Conservation (phyloP, 2,113 vertebrate species). For the Syngnathoides biaculeatus region DNA sequence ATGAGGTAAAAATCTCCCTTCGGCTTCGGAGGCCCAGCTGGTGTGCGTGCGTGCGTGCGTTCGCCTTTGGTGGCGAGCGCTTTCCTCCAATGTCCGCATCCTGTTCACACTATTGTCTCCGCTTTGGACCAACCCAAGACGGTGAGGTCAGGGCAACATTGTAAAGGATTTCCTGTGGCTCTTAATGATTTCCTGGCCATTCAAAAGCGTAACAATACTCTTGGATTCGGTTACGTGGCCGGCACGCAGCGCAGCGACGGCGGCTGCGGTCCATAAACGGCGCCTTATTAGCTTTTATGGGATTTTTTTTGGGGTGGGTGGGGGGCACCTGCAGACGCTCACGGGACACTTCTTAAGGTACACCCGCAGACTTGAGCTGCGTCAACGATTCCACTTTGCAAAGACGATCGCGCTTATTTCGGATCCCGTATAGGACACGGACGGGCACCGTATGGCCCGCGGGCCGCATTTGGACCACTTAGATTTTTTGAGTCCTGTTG, state of each 20-base stretch:
- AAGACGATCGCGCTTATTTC: neutral
- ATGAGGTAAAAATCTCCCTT: slow-evolving; percentile 3
- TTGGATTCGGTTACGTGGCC: slow-evolving; percentile 63
- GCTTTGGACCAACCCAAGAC: slow-evolving; percentile 56
- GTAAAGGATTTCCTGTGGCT: slow-evolving; percentile 79
- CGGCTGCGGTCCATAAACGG: slow-evolving; percentile 46
- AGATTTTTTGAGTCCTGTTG: too few species aligned
- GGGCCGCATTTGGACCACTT: too few species aligned
- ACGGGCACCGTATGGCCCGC: neutral
- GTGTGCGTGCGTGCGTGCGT: slow-evolving; percentile 27
- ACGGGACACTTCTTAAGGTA: neutral
- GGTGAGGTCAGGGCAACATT: slow-evolving; percentile 73
- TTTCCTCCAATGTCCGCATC: slow-evolving; percentile 48
- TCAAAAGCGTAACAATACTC: slow-evolving; percentile 69
- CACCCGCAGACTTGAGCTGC: neutral
- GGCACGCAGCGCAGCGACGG: slow-evolving; percentile 45
- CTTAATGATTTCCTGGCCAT: slow-evolving; percentile 81
- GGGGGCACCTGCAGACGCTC: slow-evolving; percentile 23
- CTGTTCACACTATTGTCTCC: slow-evolving; percentile 74
- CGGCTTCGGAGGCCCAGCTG: slow-evolving; percentile 31
- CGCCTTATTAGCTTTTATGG: slow-evolving; percentile 37
- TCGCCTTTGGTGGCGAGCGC: slow-evolving; percentile 38
- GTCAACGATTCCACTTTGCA: neutral
- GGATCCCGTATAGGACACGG: neutral
- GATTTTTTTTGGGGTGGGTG: slow-evolving; percentile 2